Evolutionary conservation across 1,140 invertebrate genomes (phyloP).

Genomic region (Coptotermes formosanus): DNA sequence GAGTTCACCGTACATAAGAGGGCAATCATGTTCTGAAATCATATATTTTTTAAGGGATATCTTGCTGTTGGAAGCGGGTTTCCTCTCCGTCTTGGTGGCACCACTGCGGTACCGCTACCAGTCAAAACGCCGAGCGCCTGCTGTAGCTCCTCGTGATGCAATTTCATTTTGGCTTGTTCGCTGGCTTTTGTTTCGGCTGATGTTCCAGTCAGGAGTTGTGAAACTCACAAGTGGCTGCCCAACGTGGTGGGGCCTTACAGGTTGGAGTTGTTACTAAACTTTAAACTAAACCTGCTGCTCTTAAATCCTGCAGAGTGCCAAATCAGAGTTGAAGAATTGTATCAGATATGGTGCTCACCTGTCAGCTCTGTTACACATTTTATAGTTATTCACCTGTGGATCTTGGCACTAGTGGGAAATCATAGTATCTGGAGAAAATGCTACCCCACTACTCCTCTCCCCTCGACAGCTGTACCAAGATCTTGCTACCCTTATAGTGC

Average conservation of each 20-base stretch:
- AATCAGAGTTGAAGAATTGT: no score
- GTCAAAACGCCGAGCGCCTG: constrained; percentile 41
- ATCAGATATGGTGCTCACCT: no score
- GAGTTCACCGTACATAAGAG: no score
- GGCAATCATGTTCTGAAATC: no score
- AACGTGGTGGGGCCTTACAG: constrained; percentile 78
- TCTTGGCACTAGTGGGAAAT: no score
- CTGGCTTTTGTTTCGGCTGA: constrained; percentile 76
- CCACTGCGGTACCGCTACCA: constrained; percentile 55
- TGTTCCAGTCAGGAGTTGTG: constrained; percentile 73
- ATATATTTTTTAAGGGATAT: constrained; percentile 61
- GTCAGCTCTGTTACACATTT: no score
- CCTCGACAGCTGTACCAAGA: no score
- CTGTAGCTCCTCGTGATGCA: constrained; percentile 50
- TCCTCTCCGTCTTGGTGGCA: constrained; percentile 71
- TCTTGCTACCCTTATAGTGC: no score
- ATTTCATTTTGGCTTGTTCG: constrained; percentile 71
- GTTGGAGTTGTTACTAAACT: constrained; percentile 48
- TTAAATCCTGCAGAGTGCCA: no score
- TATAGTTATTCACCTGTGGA: no score
- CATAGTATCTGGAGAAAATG: no score
- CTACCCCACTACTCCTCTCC: no score
- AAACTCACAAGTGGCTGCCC: constrained; percentile 76
- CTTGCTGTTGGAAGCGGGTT: constrained; percentile 73
- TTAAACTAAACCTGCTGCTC: background rate